Evolutionary conservation across 2,888 invertebrate genomes (phyloP), one percentile per base, ranked within the genome.

Genomic region (Harmothoe impar): DNA sequence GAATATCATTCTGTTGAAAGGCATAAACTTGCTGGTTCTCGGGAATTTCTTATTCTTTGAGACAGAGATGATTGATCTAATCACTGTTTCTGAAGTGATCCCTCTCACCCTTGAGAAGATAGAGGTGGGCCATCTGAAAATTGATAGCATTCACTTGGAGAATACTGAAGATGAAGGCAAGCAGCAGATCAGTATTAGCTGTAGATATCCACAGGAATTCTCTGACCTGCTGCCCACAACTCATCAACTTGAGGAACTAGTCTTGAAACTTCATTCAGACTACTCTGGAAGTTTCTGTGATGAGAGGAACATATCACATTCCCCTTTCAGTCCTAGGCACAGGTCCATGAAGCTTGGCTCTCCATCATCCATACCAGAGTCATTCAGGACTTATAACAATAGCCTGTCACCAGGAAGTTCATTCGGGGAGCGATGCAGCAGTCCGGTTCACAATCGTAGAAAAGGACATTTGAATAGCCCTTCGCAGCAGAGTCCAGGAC

Each of bases 151-250:
- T 43, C 33, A 43, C 35, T 43, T 81, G 17, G 23, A 35, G 81
- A 81, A 33, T 43, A 10, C 20, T 15, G 15, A 0, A n/a, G 81
- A 43, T 35, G n/a, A n/a, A n/a, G n/a, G n/a, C n/a, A n/a, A n/a
- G n/a, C n/a, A n/a, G n/a, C n/a, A n/a, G n/a, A 35, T 43, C 43
- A 81, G 20, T 20, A 7, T 43, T 0, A 17, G 81, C 23, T 81
- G 81, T 35, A 17, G n/a, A 33, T 81, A 81, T n/a, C 81, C 81
- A 20, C 81, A 81, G 25, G 81, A 81, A 33, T 81, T 81, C 43
- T 35, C 81, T 17, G 81, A 81, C 43, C 35, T 81, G 17, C 81
- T 81, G 15, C 81, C 81, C 12, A 15, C 81, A 23, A 17, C 12
- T 81, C 81, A 81, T 23, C 33, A 81, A 23, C 17, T 81, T 25